Evolutionary conservation across 1,140 invertebrate genomes (phyloP).

Genomic region (Trissolcus basalis): DNA sequence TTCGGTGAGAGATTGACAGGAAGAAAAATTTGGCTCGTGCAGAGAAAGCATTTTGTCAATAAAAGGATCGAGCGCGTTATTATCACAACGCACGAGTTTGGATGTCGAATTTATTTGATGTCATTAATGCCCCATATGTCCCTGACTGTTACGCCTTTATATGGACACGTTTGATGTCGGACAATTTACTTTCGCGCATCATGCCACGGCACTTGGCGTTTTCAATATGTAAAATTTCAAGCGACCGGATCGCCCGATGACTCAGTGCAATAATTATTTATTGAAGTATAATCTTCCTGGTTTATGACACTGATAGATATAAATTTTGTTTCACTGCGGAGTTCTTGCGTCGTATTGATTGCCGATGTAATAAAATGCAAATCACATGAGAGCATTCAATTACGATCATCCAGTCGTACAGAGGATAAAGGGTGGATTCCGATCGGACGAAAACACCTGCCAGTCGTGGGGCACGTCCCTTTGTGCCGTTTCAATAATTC

Average conservation of each 20-base stretch:
- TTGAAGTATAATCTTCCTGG: constrained; percentile 3
- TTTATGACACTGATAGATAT: constrained; percentile 32
- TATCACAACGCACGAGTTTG: too few relatives aligned
- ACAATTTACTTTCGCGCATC: constrained; percentile 8
- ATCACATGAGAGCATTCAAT: constrained; percentile 52
- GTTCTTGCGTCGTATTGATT: constrained; percentile 38
- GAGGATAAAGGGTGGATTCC: constrained; percentile 42
- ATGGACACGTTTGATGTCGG: neutral
- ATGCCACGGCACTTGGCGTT: constrained; percentile 1
- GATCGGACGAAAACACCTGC: constrained; percentile 54
- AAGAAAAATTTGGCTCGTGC: too few relatives aligned
- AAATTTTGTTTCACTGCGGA: constrained; percentile 20
- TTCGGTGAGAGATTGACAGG: too few relatives aligned
- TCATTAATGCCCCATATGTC: too few relatives aligned
- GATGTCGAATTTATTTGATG: too few relatives aligned
- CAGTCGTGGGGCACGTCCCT: constrained; percentile 35
- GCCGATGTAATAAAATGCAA: constrained; percentile 56
- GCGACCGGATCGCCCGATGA: constrained; percentile 10
- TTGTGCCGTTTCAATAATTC: constrained; percentile 42
- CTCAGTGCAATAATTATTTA: constrained; percentile 31
- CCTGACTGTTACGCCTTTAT: too few relatives aligned
- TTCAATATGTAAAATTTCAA: constrained; percentile 20
- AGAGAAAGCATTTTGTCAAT: too few relatives aligned
- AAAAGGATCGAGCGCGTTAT: too few relatives aligned
- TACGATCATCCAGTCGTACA: constrained; percentile 38